Evolutionary conservation across 2,797 vertebrate genomes (phyloP).

Genomic region (Sebastolobus altivelis): DNA sequence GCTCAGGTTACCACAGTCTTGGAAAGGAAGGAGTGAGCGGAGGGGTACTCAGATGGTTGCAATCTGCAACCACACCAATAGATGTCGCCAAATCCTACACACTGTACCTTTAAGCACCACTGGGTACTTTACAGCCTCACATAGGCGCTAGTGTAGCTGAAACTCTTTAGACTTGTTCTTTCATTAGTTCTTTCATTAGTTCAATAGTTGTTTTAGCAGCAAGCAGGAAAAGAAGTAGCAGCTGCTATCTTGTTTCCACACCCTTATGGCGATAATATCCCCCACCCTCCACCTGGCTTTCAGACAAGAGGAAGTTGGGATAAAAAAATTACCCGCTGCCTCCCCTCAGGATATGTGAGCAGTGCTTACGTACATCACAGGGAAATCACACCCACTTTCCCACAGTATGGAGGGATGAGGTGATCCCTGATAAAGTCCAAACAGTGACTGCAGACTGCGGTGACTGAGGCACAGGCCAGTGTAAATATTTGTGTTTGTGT

Average conservation of each 20-base stretch:
- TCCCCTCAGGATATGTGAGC: conserved; percentile 17
- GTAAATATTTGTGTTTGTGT: conserved; percentile 51
- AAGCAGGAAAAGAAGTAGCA: not conserved
- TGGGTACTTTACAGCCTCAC: too few relatives aligned
- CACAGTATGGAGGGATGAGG: conserved; percentile 9
- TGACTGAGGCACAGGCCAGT: conserved; percentile 10
- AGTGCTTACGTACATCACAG: conserved; percentile 25
- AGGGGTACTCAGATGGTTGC: too few relatives aligned
- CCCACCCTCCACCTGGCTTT: conserved; percentile 38
- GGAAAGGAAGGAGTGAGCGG: too few relatives aligned
- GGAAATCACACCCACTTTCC: conserved; percentile 23
- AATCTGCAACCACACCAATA: too few relatives aligned
- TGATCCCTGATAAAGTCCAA: conserved; percentile 20
- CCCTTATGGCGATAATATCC: conserved; percentile 2
- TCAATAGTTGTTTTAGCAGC: not conserved
- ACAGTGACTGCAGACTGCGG: conserved; percentile 7
- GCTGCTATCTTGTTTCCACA: conserved; percentile 14
- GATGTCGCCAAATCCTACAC: too few relatives aligned
- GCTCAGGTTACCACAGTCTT: too few relatives aligned
- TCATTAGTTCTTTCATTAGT: not conserved
- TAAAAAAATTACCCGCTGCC: conserved; percentile 11
- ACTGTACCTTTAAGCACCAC: too few relatives aligned
- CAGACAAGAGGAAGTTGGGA: conserved; percentile 35
- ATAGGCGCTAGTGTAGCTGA: not conserved
- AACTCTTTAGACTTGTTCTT: not conserved